These are phyloP conservation scores for Austrofundulus limnaeus DNA, from an alignment of 2,113 vertebrate species.

Conservation along the genomic window DNA sequence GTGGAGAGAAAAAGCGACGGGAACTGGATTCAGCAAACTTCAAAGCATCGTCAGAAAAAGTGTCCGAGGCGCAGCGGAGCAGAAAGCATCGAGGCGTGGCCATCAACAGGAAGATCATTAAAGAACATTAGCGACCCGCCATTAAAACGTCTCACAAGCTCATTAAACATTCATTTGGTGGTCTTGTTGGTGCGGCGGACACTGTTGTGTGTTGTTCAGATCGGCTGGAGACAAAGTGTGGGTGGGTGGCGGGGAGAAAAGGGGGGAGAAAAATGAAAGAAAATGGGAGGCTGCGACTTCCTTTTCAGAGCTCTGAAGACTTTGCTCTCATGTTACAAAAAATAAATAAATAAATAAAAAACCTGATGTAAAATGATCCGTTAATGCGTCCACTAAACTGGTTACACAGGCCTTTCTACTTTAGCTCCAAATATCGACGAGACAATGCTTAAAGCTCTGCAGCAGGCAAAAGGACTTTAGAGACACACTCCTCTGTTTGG, in stretches of 20 bases:
- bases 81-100: constrained; percentile 90
- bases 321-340: constrained; percentile 88
- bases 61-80: constrained; percentile 86
- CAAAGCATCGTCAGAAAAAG: constrained; percentile 90
- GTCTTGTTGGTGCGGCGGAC: constrained; percentile 86
- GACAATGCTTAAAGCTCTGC: constrained; percentile 51
- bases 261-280: constrained; percentile 62
- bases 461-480: constrained; percentile 47
- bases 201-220: constrained; percentile 56
- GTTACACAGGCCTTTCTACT: constrained; percentile 77
- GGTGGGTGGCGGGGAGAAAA: not conserved
- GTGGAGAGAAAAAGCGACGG: constrained; percentile 66
- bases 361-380: constrained; percentile 90
- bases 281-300: constrained; percentile 70
- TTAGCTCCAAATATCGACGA: constrained; percentile 65
- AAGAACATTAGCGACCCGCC: constrained; percentile 97
- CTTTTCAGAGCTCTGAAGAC: constrained; percentile 80
- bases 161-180: constrained; percentile 98
- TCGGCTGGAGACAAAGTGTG: not conserved
- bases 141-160: constrained; percentile 93
- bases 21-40: constrained; percentile 87
- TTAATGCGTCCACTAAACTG: constrained; percentile 79
- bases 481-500: constrained; percentile 17
- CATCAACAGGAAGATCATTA: constrained; percentile 94
- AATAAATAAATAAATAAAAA: too few species aligned